Evolutionary conservation across 2,113 vertebrate genomes (phyloP).

Genomic region (Notothenia rossii): DNA sequence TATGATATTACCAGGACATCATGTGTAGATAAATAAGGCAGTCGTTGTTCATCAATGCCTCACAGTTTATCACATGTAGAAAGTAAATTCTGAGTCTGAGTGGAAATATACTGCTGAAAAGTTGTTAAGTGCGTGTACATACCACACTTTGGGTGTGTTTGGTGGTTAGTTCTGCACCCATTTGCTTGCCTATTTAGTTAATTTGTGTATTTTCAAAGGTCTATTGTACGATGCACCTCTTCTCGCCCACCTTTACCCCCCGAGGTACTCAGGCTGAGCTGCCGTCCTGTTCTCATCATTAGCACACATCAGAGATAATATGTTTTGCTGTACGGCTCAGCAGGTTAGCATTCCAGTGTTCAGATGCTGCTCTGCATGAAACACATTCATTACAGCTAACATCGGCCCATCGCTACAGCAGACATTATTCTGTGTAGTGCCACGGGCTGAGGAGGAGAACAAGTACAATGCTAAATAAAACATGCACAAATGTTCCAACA

Average conservation of each 20-base stretch:
- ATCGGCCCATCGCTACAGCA: slow-evolving; percentile 20
- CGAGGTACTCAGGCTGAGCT: slow-evolving; percentile 41
- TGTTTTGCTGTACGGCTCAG: slow-evolving; percentile 67
- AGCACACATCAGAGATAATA: slow-evolving; percentile 74
- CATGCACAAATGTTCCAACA: neutral
- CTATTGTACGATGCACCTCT: slow-evolving; percentile 27
- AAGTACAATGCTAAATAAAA: slow-evolving; percentile 9
- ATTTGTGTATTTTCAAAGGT: slow-evolving; percentile 27
- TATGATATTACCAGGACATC: neutral
- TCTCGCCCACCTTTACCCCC: slow-evolving; percentile 41
- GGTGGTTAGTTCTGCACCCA: slow-evolving; percentile 23
- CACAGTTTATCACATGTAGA: neutral
- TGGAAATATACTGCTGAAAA: neutral
- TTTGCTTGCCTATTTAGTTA: slow-evolving; percentile 17
- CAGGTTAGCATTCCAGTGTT: slow-evolving; percentile 71
- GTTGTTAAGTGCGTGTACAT: neutral
- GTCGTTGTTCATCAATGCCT: neutral
- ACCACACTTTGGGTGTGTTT: slow-evolving; percentile 13
- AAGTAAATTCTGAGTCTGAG: neutral
- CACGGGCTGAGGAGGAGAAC: neutral
- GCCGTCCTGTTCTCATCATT: slow-evolving; percentile 69
- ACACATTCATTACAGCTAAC: slow-evolving; percentile 40
- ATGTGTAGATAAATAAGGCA: neutral
- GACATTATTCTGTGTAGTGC: slow-evolving; percentile 5
- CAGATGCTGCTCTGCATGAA: slow-evolving; percentile 44